A percentile compares a stretch with the other conserved stretches of the same genome.
phyloP scores from a whole-genome alignment of 2,113 vertebrate genomes.

The Cacatua alba region DNA sequence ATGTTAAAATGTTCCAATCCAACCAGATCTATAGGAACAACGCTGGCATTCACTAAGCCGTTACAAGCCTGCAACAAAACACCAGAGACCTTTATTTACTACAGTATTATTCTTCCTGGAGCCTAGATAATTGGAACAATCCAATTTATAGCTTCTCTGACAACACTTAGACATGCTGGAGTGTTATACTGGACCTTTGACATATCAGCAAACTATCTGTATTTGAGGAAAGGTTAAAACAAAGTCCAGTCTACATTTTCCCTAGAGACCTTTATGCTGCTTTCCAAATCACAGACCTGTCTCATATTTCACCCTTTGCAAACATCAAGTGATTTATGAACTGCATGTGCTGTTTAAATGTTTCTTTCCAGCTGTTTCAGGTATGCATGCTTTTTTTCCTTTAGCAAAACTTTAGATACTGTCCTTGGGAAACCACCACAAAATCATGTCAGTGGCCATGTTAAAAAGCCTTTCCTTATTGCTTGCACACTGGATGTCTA shows the following conservation, averaged over 20 bases:
- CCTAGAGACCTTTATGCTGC: neutral
- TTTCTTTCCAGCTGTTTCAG: conserved; percentile 24
- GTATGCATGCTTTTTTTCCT: neutral
- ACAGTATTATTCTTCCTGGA: neutral
- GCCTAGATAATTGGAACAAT: conserved; percentile 36
- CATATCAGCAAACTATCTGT: neutral
- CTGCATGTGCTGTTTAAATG: neutral
- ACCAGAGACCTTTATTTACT: conserved; percentile 28
- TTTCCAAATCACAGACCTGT: neutral
- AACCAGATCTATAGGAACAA: neutral
- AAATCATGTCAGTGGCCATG: neutral
- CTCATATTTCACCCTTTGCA: conserved; percentile 14
- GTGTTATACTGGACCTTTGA: neutral
- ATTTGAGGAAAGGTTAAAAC: conserved; percentile 22
- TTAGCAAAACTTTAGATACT: neutral
- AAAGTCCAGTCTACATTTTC: neutral
- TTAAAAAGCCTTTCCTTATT: neutral
- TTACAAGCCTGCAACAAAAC: neutral
- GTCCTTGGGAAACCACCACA: neutral
- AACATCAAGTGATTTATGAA: conserved; percentile 21
- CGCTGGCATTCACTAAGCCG: neutral
- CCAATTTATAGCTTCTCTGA: conserved; percentile 36
- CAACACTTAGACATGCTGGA: neutral
- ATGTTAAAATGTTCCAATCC: neutral
- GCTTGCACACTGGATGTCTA: neutral